Percentiles rank a stretch among this genome's conserved stretches.
Conservation (phyloP, 1,140 invertebrate genomes). For the Drosophila punjabiensis region DNA sequence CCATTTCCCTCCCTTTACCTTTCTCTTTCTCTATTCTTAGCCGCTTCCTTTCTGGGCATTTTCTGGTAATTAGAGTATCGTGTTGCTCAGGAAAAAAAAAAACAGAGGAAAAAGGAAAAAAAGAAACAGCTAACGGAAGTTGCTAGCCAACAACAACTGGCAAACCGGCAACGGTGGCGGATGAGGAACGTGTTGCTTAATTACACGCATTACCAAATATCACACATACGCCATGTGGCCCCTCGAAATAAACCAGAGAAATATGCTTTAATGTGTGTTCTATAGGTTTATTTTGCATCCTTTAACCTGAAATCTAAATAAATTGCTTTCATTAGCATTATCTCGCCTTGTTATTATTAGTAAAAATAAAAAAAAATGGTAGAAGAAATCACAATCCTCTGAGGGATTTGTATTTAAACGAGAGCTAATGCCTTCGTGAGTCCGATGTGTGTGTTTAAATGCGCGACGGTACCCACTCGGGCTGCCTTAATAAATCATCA, state of each 20-base stretch:
- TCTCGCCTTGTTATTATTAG: no score
- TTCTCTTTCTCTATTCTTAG: conserved; percentile 18
- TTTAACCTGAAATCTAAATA: neutral
- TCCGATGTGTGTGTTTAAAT: neutral
- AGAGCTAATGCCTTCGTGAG: neutral
- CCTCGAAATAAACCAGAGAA: neutral
- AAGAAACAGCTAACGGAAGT: conserved; percentile 59
- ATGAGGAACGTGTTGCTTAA: conserved; percentile 70
- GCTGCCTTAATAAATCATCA: conserved; percentile 23
- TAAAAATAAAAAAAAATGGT: no score
- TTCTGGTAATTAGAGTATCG: conserved; percentile 80
- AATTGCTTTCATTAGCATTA: neutral
- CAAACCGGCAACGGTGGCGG: conserved; percentile 9
- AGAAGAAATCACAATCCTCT: neutral
- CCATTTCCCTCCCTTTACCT: neutral
- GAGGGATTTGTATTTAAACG: neutral
- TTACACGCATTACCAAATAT: conserved; percentile 80
- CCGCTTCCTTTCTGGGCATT: conserved; percentile 49
- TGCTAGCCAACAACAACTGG: conserved; percentile 58
- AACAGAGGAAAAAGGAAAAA: no score
- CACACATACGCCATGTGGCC: conserved; percentile 73
- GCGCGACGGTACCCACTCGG: neutral
- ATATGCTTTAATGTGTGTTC: conserved; percentile 3
- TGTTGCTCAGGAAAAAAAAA: conserved; percentile 56
- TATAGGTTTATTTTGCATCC: neutral